phyloP scores from a whole-genome alignment of 2,797 vertebrate genomes.

The Brachyrhaphis roseni region DNA sequence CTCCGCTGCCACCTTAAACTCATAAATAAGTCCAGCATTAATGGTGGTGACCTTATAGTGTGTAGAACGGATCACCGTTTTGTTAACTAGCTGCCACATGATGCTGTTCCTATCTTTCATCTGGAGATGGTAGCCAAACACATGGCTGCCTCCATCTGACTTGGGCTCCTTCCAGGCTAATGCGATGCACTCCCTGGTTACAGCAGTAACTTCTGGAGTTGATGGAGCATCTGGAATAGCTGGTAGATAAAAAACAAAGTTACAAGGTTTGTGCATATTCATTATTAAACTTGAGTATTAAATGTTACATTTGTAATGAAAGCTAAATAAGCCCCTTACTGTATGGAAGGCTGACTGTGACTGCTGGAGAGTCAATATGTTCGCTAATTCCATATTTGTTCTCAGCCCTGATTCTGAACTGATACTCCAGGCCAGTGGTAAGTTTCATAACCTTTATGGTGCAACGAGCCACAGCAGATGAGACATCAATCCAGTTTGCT shows the following conservation, averaged over 20 bases:
- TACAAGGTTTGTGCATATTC: background rate
- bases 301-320: background rate
- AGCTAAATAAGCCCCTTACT: conserved; percentile 82
- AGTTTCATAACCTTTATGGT: conserved; percentile 94
- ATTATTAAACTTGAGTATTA: background rate
- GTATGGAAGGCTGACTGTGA: conserved; percentile 91
- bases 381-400: conserved; percentile 98
- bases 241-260: conserved; percentile 59
- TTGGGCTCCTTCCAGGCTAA: conserved; percentile 95
- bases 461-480: conserved; percentile 92
- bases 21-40: conserved; percentile 93
- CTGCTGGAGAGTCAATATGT: conserved; percentile 88
- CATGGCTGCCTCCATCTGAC: conserved; percentile 91
- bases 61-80: conserved; percentile 92
- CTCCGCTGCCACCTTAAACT: conserved; percentile 96
- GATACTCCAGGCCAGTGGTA: conserved; percentile 93
- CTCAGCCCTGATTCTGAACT: conserved; percentile 97
- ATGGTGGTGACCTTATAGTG: conserved; percentile 92
- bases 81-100: conserved; percentile 95
- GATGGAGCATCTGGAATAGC: conserved; percentile 91
- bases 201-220: conserved; percentile 89
- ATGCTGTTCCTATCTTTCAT: conserved; percentile 99
- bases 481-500: conserved; percentile 93
- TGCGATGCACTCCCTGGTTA: conserved; percentile 91
- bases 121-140: conserved; percentile 94